These are phyloP conservation scores for Perccottus glenii DNA, from an alignment of 2,113 vertebrate species.

Conservation along the genomic window DNA sequence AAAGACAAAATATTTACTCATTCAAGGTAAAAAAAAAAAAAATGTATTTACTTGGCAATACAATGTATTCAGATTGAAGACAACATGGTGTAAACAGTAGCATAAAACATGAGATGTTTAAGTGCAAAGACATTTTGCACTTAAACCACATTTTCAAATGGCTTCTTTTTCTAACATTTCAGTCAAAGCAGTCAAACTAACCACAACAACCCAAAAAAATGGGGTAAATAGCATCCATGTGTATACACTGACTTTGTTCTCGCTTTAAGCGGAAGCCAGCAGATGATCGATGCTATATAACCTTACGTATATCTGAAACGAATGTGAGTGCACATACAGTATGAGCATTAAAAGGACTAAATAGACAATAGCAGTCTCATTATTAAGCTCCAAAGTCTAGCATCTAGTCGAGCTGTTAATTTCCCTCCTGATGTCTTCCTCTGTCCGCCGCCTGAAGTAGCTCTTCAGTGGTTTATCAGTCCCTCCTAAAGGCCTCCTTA, in stretches of 20 bases:
- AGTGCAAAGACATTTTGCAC: background rate
- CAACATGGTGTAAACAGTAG: background rate
- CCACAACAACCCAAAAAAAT: too few relatives aligned
- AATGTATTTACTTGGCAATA: too few relatives aligned
- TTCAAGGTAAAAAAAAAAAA: background rate
- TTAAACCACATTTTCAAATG: background rate
- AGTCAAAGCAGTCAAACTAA: too few relatives aligned
- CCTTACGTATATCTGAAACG: slow-evolving; percentile 22
- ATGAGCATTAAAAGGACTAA: slow-evolving; percentile 12
- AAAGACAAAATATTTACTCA: slow-evolving; percentile 36
- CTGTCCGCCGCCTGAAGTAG: slow-evolving; percentile 39
- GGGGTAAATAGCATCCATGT: background rate
- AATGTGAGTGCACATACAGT: slow-evolving; percentile 37
- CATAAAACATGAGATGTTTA: background rate
- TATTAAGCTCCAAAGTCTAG: slow-evolving; percentile 56
- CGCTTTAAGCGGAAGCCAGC: slow-evolving; percentile 2
- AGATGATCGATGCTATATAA: slow-evolving; percentile 30
- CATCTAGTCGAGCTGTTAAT: slow-evolving; percentile 65
- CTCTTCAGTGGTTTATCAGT: slow-evolving; percentile 61
- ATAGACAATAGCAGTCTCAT: slow-evolving; percentile 49
- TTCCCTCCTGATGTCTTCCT: slow-evolving; percentile 62
- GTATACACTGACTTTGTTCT: slow-evolving; percentile 2
- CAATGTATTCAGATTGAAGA: too few relatives aligned
- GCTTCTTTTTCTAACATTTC: too few relatives aligned
- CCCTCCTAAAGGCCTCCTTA: slow-evolving; percentile 58